Evolutionary conservation across 2,113 vertebrate genomes (phyloP).

Genomic region (Mirza zaza): DNA sequence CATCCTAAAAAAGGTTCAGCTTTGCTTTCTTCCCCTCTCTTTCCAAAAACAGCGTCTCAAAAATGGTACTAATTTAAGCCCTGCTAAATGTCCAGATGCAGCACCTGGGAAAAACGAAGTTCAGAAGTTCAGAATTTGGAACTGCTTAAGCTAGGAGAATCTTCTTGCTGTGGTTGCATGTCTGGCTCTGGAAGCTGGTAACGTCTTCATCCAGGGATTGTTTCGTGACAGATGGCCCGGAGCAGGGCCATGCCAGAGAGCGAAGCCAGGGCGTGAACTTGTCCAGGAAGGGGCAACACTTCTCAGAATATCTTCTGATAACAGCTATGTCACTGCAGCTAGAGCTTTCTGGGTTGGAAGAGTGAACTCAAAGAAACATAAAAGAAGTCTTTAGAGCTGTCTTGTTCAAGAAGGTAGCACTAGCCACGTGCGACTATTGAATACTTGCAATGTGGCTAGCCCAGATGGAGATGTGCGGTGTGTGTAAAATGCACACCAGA

Average conservation of each 20-base stretch:
- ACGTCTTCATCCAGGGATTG: background rate
- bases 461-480: background rate
- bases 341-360: background rate
- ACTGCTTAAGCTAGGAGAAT: conserved; percentile 71
- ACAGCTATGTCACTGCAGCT: background rate
- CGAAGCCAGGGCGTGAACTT: background rate
- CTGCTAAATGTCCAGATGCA: conserved; percentile 54
- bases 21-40: background rate
- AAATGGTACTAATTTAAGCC: conserved; percentile 61
- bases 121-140: conserved; percentile 73
- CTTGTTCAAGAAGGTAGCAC: background rate
- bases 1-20: conserved; percentile 21
- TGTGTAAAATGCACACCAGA: background rate
- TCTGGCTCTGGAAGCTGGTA: conserved; percentile 49
- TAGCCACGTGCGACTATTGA: background rate
- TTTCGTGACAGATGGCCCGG: conserved; percentile 53
- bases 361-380: background rate
- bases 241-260: background rate
- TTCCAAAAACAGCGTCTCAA: conserved; percentile 40
- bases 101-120: conserved; percentile 57
- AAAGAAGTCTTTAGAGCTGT: background rate
- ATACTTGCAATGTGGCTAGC: background rate
- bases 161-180: conserved; percentile 72
- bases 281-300: conserved; percentile 6
- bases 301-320: background rate